Percentiles rank a stretch among this genome's conserved stretches.
Conservation (phyloP, 2,113 vertebrate genomes). For the Meles meles region DNA sequence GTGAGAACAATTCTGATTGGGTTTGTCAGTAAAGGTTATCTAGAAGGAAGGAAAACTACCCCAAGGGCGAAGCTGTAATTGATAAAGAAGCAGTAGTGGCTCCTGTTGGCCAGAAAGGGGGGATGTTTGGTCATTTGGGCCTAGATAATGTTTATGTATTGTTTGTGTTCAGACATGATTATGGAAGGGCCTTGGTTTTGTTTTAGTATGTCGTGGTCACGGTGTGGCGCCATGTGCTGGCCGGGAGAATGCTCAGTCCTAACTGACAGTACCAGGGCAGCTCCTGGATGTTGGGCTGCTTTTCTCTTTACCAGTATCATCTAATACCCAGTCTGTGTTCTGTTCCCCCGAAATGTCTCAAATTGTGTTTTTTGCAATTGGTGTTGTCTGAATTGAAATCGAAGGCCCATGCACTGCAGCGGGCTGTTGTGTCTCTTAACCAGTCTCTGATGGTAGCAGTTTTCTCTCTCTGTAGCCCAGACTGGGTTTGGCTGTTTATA, state of each 20-base stretch:
- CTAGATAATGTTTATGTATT: background rate
- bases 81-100: background rate
- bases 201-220: background rate
- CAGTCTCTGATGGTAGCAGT: background rate
- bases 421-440: background rate
- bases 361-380: background rate
- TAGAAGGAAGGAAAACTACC: background rate
- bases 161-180: background rate
- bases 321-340: background rate
- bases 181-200: background rate
- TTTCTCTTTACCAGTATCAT: background rate
- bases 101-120: background rate
- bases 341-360: background rate
- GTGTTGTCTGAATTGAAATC: background rate
- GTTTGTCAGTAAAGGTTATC: background rate
- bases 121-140: background rate
- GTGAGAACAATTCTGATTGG: background rate
- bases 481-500: background rate
- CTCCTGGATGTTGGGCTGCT: background rate
- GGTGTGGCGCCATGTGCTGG: background rate
- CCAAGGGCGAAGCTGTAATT: background rate
- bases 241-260: background rate
- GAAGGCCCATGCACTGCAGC: background rate
- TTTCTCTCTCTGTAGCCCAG: background rate
- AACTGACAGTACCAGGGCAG: background rate